These are phyloP conservation scores for Cebus imitator DNA, from an alignment of 2,113 vertebrate species.

Conservation along the genomic window DNA sequence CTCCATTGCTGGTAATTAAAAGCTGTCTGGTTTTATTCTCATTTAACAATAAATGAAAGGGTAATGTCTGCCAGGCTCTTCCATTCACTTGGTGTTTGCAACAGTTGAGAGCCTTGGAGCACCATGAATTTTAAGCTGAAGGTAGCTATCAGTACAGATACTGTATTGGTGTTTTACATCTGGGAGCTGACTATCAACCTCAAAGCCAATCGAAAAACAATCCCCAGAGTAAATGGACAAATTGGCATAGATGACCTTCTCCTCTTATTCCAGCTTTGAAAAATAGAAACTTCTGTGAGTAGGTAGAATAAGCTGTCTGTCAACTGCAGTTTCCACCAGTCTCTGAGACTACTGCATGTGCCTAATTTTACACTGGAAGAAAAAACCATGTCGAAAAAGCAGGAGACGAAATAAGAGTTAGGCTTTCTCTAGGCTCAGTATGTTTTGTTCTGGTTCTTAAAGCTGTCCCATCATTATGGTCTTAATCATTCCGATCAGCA, in stretches of 20 bases:
- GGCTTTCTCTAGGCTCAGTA: background rate
- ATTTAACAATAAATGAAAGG: slow-evolving; percentile 72
- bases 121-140: slow-evolving; percentile 18
- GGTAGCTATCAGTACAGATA: slow-evolving; percentile 13
- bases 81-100: slow-evolving; percentile 43
- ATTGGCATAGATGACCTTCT: slow-evolving; percentile 61
- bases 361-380: slow-evolving; percentile 41
- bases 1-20: slow-evolving; percentile 77
- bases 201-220: slow-evolving; percentile 56
- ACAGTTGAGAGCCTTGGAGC: background rate
- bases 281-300: slow-evolving; percentile 48
- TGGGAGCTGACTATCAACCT: slow-evolving; percentile 59
- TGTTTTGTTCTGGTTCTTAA: slow-evolving; percentile 77
- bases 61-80: slow-evolving; percentile 62
- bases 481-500: slow-evolving; percentile 84
- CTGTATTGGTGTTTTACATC: slow-evolving; percentile 56
- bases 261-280: slow-evolving; percentile 32
- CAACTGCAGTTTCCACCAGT: slow-evolving; percentile 38
- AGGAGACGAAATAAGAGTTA: slow-evolving; percentile 58
- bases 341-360: slow-evolving; percentile 43
- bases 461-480: slow-evolving; percentile 76
- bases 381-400: slow-evolving; percentile 51
- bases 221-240: slow-evolving; percentile 62
- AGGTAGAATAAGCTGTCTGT: slow-evolving; percentile 33
- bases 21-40: slow-evolving; percentile 73